Conservation (phyloP, 2,888 invertebrate species). For the Acronicta alni region DNA sequence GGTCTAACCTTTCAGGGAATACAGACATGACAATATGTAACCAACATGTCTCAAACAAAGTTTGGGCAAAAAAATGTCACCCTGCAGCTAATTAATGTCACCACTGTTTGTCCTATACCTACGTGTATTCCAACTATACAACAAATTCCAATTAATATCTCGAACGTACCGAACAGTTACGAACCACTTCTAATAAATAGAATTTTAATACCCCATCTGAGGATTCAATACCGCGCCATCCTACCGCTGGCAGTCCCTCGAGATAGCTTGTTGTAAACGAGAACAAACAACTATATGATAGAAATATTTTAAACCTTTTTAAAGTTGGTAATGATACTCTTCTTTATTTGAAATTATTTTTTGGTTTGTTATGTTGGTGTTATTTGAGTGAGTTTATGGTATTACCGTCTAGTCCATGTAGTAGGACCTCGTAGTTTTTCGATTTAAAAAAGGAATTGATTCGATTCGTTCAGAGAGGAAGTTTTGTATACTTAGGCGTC, state of each 20-base stretch:
- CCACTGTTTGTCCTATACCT: no score
- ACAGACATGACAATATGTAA: no score
- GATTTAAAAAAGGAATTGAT: no score
- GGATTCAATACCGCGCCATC: constrained; percentile 21
- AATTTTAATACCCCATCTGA: constrained; percentile 35
- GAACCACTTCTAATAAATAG: constrained; percentile 20
- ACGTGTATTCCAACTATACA: neutral
- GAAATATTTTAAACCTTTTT: constrained; percentile 16
- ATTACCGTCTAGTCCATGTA: no score
- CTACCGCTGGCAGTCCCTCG: constrained; percentile 3
- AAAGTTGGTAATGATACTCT: neutral
- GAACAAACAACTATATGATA: constrained; percentile 23
- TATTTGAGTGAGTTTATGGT: neutral
- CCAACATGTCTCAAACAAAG: no score
- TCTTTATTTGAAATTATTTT: constrained; percentile 1
- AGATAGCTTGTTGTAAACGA: constrained; percentile 18
- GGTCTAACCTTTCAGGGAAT: no score
- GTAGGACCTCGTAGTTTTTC: no score
- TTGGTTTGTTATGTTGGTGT: neutral
- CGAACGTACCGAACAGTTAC: constrained; percentile 9
- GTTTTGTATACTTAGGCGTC: no score
- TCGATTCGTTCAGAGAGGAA: no score
- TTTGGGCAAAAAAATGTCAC: no score
- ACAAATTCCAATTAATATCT: constrained; percentile 24
- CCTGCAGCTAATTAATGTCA: no score